Evolutionary conservation across 2,888 invertebrate species (phyloP).

Genomic region (Cynaeus angustus): DNA sequence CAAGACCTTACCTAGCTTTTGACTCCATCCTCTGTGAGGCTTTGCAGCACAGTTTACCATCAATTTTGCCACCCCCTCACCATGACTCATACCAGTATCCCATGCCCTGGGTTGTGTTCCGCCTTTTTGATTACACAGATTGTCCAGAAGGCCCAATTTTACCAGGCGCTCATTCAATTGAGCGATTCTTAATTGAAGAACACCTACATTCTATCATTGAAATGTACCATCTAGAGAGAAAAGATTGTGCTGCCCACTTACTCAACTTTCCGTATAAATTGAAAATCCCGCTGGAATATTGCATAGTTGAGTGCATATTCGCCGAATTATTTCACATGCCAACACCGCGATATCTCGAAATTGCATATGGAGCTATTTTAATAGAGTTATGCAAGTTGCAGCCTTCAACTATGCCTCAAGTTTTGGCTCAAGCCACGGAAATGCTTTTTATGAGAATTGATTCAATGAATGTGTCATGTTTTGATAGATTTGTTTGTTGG

Average conservation of each 20-base stretch:
- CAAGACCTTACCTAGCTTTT: slow-evolving; percentile 95
- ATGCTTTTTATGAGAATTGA: slow-evolving; percentile 96
- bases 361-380: slow-evolving; percentile 94
- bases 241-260: slow-evolving; percentile 95
- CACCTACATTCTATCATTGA: slow-evolving; percentile 95
- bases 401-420: slow-evolving; percentile 97
- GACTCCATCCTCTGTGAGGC: slow-evolving; percentile 97
- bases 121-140: slow-evolving; percentile 99
- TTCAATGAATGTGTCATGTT: slow-evolving; percentile 96
- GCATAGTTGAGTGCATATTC: slow-evolving; percentile 98
- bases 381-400: slow-evolving; percentile 98
- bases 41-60: slow-evolving; percentile 94
- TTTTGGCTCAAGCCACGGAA: slow-evolving; percentile 97
- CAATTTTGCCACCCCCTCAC: slow-evolving; percentile 94
- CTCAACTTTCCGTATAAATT: slow-evolving; percentile 94
- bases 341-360: slow-evolving; percentile 89
- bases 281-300: slow-evolving; percentile 97
- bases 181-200: slow-evolving; percentile 97
- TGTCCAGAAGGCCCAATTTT: slow-evolving; percentile 94
- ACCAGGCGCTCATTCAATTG: slow-evolving; percentile 97
- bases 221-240: slow-evolving; percentile 89
- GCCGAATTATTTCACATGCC: slow-evolving; percentile 96
- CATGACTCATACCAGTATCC: slow-evolving; percentile 93
- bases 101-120: slow-evolving; percentile 94
- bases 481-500: slow-evolving; percentile 98